Evolutionary conservation across 2,888 invertebrate species (phyloP).

Genomic region (Mythimna ferrago): DNA sequence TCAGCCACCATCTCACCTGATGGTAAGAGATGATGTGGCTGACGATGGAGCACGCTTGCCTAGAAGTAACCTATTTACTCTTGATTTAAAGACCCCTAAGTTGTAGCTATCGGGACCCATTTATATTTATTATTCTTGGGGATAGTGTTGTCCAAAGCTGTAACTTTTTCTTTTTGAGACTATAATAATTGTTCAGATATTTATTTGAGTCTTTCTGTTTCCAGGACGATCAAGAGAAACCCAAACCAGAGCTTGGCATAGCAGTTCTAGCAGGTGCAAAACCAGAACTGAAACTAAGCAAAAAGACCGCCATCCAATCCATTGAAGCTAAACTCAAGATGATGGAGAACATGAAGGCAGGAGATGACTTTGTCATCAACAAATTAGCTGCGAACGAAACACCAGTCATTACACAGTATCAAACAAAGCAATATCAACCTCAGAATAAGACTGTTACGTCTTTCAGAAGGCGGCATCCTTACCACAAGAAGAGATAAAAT

Average conservation of each 20-base stretch:
- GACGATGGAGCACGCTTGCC: too few relatives aligned
- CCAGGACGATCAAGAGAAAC: constrained; percentile 94
- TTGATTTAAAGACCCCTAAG: too few relatives aligned
- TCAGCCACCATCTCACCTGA: too few relatives aligned
- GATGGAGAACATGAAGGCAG: constrained; percentile 93
- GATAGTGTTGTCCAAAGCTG: too few relatives aligned
- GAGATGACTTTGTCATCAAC: constrained; percentile 94
- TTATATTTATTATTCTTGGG: too few relatives aligned
- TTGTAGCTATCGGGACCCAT: too few relatives aligned
- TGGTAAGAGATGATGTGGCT: too few relatives aligned
- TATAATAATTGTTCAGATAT: not conserved
- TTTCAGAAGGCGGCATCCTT: constrained; percentile 86
- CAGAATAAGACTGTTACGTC: constrained; percentile 80
- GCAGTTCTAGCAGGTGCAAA: constrained; percentile 94
- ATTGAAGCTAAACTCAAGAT: constrained; percentile 96
- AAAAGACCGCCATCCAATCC: constrained; percentile 95
- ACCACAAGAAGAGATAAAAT: constrained; percentile 87
- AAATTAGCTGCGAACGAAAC: constrained; percentile 92
- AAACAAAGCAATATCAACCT: constrained; percentile 87
- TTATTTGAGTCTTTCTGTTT: constrained; percentile 17
- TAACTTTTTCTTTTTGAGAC: too few relatives aligned
- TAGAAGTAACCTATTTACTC: too few relatives aligned
- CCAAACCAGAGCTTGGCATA: constrained; percentile 94
- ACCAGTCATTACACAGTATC: constrained; percentile 93
- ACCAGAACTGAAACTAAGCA: constrained; percentile 92